Conservation (phyloP, 2,113 vertebrate species). For the Vireo altiloquus region DNA sequence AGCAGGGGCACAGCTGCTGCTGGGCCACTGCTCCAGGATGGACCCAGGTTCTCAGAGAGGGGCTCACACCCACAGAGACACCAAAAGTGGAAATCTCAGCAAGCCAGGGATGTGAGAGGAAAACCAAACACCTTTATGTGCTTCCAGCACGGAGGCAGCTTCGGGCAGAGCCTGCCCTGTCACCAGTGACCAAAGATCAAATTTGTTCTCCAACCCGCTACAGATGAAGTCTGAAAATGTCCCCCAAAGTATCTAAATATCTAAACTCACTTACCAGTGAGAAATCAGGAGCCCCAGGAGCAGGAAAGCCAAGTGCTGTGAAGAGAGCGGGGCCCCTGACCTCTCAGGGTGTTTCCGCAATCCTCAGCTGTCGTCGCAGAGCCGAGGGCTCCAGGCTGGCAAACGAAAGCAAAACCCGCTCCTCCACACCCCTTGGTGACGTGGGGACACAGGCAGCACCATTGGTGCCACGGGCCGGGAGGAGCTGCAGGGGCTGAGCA, state of each 20-base stretch:
- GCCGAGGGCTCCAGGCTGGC: not conserved
- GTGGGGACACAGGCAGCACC: not conserved
- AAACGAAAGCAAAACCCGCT: slow-evolving; percentile 27
- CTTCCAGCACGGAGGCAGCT: rapidly evolving
- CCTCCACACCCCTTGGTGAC: not conserved
- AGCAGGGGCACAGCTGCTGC: rapidly evolving
- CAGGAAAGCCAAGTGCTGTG: not conserved
- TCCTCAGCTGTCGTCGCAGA: rapidly evolving
- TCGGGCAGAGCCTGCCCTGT: not conserved
- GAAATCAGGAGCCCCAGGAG: not conserved
- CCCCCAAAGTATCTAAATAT: not conserved
- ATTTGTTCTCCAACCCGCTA: rapidly evolving
- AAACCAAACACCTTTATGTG: not conserved
- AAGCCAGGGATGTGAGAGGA: rapidly evolving
- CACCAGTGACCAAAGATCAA: not conserved
- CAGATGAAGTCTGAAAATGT: not conserved
- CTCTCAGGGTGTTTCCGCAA: not conserved
- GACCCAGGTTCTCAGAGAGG: not conserved
- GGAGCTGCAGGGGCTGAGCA: not conserved
- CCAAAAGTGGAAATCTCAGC: not conserved
- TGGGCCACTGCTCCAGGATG: not conserved
- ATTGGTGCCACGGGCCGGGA: not conserved
- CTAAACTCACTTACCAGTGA: not conserved
- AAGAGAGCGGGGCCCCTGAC: no score
- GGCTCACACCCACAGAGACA: not conserved